phyloP scores from a whole-genome alignment of 2,888 invertebrate genomes.

The Balanococcus diminutus region DNA sequence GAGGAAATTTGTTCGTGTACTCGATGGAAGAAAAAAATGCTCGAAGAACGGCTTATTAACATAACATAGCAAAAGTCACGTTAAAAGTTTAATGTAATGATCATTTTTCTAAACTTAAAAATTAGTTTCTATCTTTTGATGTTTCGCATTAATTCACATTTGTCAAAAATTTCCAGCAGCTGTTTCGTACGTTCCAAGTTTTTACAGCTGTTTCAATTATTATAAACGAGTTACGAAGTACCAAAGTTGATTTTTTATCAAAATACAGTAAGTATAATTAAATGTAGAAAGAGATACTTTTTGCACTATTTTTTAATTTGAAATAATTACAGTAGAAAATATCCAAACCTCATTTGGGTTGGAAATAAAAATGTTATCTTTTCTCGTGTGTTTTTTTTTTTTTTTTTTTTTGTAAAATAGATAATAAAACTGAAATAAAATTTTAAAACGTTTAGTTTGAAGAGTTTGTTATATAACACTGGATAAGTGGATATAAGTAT shows the following conservation, averaged over 20 bases:
- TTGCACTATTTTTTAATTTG: not conserved
- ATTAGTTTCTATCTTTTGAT: constrained; percentile 9
- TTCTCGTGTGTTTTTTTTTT: too few relatives aligned
- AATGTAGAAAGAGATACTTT: not conserved
- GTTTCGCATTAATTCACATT: not conserved
- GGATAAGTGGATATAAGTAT: too few relatives aligned
- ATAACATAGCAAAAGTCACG: not conserved
- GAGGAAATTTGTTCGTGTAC: not conserved
- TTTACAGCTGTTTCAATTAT: not conserved
- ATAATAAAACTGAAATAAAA: not conserved
- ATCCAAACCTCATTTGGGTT: not conserved
- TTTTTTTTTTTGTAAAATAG: not conserved
- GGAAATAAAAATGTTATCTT: not conserved
- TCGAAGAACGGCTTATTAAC: not conserved
- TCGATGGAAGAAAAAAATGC: not conserved
- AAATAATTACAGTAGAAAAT: not conserved
- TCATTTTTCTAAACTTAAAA: not conserved
- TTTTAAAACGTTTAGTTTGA: not conserved
- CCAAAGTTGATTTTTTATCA: not conserved
- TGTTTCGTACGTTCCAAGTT: not conserved
- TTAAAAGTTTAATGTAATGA: not conserved
- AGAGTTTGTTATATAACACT: not conserved
- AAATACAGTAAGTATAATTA: not conserved
- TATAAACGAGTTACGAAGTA: not conserved
- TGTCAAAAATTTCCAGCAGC: not conserved